Evolutionary conservation across 2,888 invertebrate genomes (phyloP).

Genomic region (Ptilodon capucinus): DNA sequence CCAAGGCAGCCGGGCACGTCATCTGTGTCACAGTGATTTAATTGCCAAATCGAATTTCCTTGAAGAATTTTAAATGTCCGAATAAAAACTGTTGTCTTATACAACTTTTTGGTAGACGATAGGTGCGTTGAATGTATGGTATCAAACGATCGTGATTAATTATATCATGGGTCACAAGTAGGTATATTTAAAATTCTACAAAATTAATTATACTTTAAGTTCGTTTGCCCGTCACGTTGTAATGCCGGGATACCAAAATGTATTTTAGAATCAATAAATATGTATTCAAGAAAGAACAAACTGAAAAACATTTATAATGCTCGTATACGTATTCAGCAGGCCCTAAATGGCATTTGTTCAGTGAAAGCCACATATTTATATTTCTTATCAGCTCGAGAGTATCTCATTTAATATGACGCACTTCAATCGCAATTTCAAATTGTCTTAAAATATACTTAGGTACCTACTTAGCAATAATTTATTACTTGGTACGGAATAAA

Average conservation of each 20-base stretch:
- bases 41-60: constrained; percentile 33
- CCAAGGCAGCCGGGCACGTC: constrained; percentile 52
- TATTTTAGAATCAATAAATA: neutral
- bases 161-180: neutral
- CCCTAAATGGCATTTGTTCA: constrained; percentile 3
- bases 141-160: neutral
- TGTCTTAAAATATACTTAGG: neutral
- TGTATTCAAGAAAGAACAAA: neutral
- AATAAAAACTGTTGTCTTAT: neutral
- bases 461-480: no score
- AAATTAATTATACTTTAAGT: no score
- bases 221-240: no score
- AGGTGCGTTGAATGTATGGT: neutral
- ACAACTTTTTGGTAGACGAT: neutral
- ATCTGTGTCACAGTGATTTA: constrained; percentile 43
- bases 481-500: neutral
- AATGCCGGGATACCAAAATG: no score
- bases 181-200: no score
- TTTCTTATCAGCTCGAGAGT: neutral
- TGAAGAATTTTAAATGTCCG: neutral
- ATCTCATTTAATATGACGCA: neutral
- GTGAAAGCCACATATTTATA: constrained; percentile 10
- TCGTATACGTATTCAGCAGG: neutral
- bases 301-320: neutral
- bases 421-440: neutral